phyloP scores from a whole-genome alignment of 2,113 vertebrate species.

The Cynocephalus volans region DNA sequence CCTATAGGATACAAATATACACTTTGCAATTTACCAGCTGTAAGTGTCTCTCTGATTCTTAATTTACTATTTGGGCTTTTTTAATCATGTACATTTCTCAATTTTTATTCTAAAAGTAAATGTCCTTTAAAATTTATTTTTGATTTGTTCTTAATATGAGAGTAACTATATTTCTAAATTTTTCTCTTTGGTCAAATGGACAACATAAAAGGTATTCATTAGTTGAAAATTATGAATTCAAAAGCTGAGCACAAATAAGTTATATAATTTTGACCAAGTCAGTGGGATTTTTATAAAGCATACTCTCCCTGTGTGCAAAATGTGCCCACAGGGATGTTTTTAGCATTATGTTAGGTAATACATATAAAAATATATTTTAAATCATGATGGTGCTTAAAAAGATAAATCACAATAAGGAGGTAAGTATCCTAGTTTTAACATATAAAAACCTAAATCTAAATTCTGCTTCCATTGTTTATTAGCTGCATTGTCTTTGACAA shows the following conservation, averaged over 20 bases:
- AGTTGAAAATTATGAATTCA: background rate
- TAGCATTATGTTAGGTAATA: constrained; percentile 36
- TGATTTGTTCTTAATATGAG: background rate
- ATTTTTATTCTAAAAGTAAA: constrained; percentile 10
- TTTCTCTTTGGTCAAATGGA: background rate
- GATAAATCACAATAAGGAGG: constrained; percentile 3
- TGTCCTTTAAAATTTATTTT: background rate
- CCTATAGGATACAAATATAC: background rate
- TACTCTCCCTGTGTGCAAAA: background rate
- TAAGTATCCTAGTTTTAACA: constrained; percentile 6
- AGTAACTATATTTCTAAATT: background rate
- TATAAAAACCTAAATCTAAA: constrained; percentile 9
- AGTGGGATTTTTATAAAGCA: constrained; percentile 5
- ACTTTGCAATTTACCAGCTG: background rate
- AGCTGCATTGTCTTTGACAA: background rate
- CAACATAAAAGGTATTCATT: background rate
- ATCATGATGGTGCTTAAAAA: constrained; percentile 28
- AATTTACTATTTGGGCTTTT: background rate
- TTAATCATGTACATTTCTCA: background rate
- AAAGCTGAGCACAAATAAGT: background rate
- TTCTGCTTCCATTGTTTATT: constrained; percentile 34
- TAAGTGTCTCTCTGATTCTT: background rate
- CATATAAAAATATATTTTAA: constrained; percentile 41
- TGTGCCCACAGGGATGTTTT: background rate
- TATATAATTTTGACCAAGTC: constrained; percentile 5